Percentiles rank a stretch among this genome's conserved stretches.
These are phyloP conservation scores for Quadroppia sp. DNA, from an alignment of 2,888 invertebrate genomes.

Conservation along the genomic window DNA sequence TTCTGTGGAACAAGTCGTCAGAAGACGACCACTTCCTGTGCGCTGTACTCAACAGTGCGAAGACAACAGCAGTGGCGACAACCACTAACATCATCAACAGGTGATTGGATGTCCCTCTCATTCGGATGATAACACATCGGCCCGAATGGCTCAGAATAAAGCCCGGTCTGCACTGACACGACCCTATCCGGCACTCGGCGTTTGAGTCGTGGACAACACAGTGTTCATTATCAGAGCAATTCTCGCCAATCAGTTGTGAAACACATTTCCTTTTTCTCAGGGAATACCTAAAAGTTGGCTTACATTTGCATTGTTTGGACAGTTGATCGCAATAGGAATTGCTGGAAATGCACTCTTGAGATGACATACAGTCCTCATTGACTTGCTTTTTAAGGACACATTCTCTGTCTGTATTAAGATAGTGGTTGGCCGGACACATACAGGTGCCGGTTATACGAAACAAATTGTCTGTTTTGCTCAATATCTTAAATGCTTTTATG, in stretches of 20 bases:
- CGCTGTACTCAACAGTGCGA: conserved; percentile 21
- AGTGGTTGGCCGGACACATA: conserved; percentile 9
- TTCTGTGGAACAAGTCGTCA: neutral
- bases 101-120: conserved; percentile 13
- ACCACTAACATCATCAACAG: conserved; percentile 24
- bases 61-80: conserved; percentile 18
- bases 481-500: neutral
- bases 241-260: conserved; percentile 23
- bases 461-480: neutral
- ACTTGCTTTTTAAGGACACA: neutral
- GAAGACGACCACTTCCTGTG: conserved; percentile 17
- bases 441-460: conserved; percentile 2
- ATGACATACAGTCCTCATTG: neutral
- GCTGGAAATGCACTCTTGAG: neutral
- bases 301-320: conserved; percentile 4
- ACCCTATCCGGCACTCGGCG: conserved; percentile 25
- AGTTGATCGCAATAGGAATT: conserved; percentile 14
- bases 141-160: conserved; percentile 17
- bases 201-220: conserved; percentile 15
- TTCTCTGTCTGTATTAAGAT: neutral
- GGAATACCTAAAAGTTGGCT: conserved; percentile 2
- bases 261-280: conserved; percentile 1
- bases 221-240: conserved; percentile 1
- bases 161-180: conserved; percentile 29
- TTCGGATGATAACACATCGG: neutral